Base-by-base conservation (phyloP, 2,888 invertebrate species). In the Leptinotarsa rubiginosa region DNA sequence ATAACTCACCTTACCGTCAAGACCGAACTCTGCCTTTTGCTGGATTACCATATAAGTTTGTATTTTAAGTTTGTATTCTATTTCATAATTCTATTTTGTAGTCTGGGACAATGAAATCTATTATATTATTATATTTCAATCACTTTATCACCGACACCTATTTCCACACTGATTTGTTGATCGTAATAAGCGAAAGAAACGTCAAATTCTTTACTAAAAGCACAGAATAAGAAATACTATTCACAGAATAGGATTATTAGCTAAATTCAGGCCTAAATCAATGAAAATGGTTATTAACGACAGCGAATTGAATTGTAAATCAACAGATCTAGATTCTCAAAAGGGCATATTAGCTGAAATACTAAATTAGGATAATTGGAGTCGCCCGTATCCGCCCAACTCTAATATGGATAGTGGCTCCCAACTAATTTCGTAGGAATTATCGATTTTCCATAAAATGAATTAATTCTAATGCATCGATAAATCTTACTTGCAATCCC, bases 401-500 rank as follows among this genome's bases (percentile, higher is more conserved):
- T 41, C 47, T 22, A 41, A 41, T 73, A 69, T 54, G 54, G 66
- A 62, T 50, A 64, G 75, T 66, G 67, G 41, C 18, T 56, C 68
- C 74, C 52, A 72, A 72, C 74, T 76, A 76, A 76, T 76, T 76
- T 70, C 65, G 64, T 74, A 47, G 41, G 72, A 72, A 56, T 68
- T 74, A 76, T 76, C 69, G 76, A 74, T 76, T 76, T 69, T 66
- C 65, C 74, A 76, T 76, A 70, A 76, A 74, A 74, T 72, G 50
- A 72, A 76, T 76, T 73, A 59, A 72, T 71, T 71, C 74, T 75
- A 77, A 75, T 67, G 69, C 73, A 56, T 65, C 74, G 59, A 73
- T 75, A 73, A 75, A 75, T 72, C 67, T 70, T 75, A 70, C 25
- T 54, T 59, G 54, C 18, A 56, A 47, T 64, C 64, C 67, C 69